Base-by-base conservation (phyloP, 2,113 vertebrate genomes). In the Chroicocephalus ridibundus region DNA sequence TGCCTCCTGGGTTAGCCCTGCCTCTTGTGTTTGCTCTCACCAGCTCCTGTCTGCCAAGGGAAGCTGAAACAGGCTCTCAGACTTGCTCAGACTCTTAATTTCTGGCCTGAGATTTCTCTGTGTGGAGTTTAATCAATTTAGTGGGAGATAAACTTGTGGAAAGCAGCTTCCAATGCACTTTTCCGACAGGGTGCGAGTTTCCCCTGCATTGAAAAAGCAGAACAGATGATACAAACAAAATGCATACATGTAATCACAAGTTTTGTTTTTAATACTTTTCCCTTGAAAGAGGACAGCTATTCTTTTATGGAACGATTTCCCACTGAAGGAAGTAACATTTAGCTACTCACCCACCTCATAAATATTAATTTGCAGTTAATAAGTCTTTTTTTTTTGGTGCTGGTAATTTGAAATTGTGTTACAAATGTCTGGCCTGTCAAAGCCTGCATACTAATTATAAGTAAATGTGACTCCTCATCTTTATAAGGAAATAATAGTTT, bases 321-420 rank as follows among this genome's bases (percentile, higher is more conserved):
- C 40, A 84, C 66, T 86, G 79, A 34, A 80, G 58, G 71, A 42
- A 96, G 65, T 75, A 82, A 96, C 95, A 96, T 94, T 54, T 52
- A 96, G 71, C 55, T 31, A 86, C 32, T 95, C 60, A 51, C 58
- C 70, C 79, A 69, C 55, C 79, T 97, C 93, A 98, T 98, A 97
- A 97, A 97, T 98, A 97, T 98, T 98, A 97, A 98, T 93, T 96
- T 95, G 76, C 34, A 78, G 40, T 96, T 98, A 98, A 97, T 97
- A 97, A 95, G 47, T 89, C 5, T 51, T 94, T 83, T 95, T 96
- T 83, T 91, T 65, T 84, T 47, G 3, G 49, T 76, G 52, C 51
- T 81, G 65, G n/a, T 94, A 93, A 97, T 98, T 97, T 97, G 83
- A 96, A 97, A 94, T 95, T 94, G 80, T 91, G 68, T 66, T 96